Evolutionary conservation across 2,888 invertebrate species (phyloP), one percentile per base, ranked within the genome.

Genomic region (Monopis laevigella): DNA sequence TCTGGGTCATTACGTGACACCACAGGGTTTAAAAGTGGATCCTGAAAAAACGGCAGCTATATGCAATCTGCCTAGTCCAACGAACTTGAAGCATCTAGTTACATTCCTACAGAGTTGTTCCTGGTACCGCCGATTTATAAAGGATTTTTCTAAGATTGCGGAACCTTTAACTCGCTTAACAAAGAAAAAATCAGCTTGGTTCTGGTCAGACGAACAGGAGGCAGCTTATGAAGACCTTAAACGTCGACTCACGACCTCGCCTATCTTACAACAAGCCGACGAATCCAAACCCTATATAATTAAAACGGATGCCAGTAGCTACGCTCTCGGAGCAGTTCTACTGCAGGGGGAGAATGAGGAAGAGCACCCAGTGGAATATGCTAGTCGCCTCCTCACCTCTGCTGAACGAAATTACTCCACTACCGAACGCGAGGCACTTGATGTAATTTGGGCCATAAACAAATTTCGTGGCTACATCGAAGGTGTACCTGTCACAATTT

Each of bases 391-490:
- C 0, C 30, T 58, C 11, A 49, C 41, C 1, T 3, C 39, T 6
- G 53, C 58, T 4, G 62, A 71, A 46, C 36, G 41, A 3, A 62
- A 59, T 11, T 66, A 69, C 40, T 51, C 56, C 0, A 56, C 59
- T 2, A 61, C 58, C 0, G 64, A 70, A 40, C 51, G 57, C 26
- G 69, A 69, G 49, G 58, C 54, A 0, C 44, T 62, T 8, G 57
- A 62, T 0, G 46, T 49, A 4, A 45, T 49, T 2, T 69, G 53
- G 51, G 59, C 61, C 1, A 46, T 65, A 0, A 28, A 51, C n/a
- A 65, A 64, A 43, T 71, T 64, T 45, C 40, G 63, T 21, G 58
- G 58, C 1, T 80, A 62, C 43, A 42, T 75, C 0, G 60, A 66
- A 41, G 57, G 59, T 59, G 59, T 0, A 65, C 67, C 46, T 65